Evolutionary conservation across 2,888 invertebrate genomes (phyloP).

Genomic region (Crepidodera aurea): DNA sequence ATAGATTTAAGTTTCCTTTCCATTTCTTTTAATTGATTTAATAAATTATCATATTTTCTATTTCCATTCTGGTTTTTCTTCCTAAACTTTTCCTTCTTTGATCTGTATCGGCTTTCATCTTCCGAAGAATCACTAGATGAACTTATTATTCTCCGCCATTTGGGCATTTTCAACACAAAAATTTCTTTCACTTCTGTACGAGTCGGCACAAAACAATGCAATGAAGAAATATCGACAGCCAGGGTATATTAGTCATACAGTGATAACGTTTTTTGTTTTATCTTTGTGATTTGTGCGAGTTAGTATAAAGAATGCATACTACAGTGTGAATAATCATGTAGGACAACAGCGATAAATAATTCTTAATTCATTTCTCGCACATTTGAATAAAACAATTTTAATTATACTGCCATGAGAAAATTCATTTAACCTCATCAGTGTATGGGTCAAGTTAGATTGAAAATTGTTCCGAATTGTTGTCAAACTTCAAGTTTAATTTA

Average conservation of each 20-base stretch:
- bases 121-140: no score
- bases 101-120: no score
- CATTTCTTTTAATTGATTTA: neutral
- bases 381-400: constrained; percentile 14
- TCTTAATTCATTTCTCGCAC: no score
- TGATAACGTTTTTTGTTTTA: neutral
- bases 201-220: neutral
- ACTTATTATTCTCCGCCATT: no score
- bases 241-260: neutral
- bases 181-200: no score
- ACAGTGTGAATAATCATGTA: no score
- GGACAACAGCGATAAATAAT: no score
- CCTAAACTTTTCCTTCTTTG: no score
- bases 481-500: constrained; percentile 35
- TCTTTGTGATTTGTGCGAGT: neutral
- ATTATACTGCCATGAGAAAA: constrained; percentile 13
- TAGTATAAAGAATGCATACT: no score
- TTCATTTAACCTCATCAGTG: constrained; percentile 13
- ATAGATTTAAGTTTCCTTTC: neutral
- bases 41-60: no score
- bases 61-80: no score
- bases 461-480: constrained; percentile 27
- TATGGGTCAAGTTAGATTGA: constrained; percentile 22
- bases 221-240: neutral
- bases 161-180: no score